Percentiles rank a stretch among this genome's conserved stretches.
Conservation (phyloP, 2,888 invertebrate species). For the Pristionchus maxplancki region DNA sequence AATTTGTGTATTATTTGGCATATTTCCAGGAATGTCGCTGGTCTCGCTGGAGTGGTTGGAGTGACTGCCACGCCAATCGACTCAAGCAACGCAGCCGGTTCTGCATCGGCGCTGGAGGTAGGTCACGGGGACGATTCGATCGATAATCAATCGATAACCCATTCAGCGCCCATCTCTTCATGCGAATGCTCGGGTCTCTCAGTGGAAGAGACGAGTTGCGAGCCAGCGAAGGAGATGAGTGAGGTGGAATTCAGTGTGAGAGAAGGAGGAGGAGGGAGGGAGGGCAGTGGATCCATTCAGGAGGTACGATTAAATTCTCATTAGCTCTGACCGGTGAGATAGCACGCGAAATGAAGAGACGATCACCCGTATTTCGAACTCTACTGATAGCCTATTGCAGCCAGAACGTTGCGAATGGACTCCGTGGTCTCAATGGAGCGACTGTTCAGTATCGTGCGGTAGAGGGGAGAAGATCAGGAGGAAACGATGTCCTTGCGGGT, state of each 20-base stretch:
- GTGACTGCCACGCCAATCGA: conserved; percentile 59
- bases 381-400: not conserved
- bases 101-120: conserved; percentile 65
- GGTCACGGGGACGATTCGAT: not conserved
- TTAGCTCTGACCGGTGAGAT: too few species aligned
- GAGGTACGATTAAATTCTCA: not conserved
- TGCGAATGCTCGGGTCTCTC: conserved; percentile 52
- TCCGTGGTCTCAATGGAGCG: conserved; percentile 67
- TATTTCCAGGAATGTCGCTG: conserved; percentile 64
- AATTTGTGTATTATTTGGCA: too few species aligned
- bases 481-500: conserved; percentile 67
- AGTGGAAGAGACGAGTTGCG: conserved; percentile 52
- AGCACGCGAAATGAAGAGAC: too few species aligned
- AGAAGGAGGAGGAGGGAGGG: not conserved
- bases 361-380: not conserved
- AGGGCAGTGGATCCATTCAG: conserved; percentile 6
- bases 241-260: conserved; percentile 28
- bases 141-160: not conserved
- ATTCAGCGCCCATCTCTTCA: not conserved
- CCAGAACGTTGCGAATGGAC: conserved; percentile 63
- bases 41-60: conserved; percentile 67
- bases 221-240: conserved; percentile 27
- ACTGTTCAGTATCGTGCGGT: conserved; percentile 66
- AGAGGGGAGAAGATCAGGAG: conserved; percentile 61
- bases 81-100: conserved; percentile 63